Base-by-base conservation (phyloP, 1,140 invertebrate species). In the Drosophila lowei region DNA sequence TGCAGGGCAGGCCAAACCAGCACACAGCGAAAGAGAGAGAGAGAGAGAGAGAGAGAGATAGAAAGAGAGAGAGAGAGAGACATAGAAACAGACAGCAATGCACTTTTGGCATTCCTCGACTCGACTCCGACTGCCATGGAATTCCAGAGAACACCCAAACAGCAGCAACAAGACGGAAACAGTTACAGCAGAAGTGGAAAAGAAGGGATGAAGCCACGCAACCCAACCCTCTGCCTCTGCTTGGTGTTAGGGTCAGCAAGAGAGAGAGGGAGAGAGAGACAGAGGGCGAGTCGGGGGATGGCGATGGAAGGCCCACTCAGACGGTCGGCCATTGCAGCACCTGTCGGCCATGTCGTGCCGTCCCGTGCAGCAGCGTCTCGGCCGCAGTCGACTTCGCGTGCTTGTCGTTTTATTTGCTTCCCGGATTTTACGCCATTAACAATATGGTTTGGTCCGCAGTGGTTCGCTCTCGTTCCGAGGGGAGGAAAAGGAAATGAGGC, bases 381-480 rank as follows among this genome's bases (percentile, higher is more conserved):
- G 30, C 9, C 30, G 89, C 78, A 76, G 80, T 89, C 80, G 84
- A 89, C 46, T 54, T 61, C 58, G 78, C 71, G 64, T 78, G 72
- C 73, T 70, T 58, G 63, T 50, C 57, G 49, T 25, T 68, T 70
- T 70, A 70, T 70, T 70, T 70, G 66, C 64, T 57, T 70, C 63
- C 77, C 84, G 80, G 85, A 89, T 89, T 85, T 89, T 78, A 64
- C 79, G 83, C 79, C 76, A 89, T 89, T 84, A 89, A 85, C 68
- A 89, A 89, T 89, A 84, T 89, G 85, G 79, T 71, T 73, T 54
- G 70, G 47, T 62, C 50, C 34, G 34, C 34, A 38, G 11, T 49
- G 58, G 55, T 54, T 46, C 68, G 63, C 63, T 72, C 70, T 62
- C 43, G 59, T 75, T 21, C 66, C 54, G 46, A 47, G 23, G 46